Percentiles rank a stretch among this genome's conserved stretches.
Evolutionary conservation across 2,888 invertebrate genomes (phyloP).

Genomic region (Leptinotarsa tumamoca): DNA sequence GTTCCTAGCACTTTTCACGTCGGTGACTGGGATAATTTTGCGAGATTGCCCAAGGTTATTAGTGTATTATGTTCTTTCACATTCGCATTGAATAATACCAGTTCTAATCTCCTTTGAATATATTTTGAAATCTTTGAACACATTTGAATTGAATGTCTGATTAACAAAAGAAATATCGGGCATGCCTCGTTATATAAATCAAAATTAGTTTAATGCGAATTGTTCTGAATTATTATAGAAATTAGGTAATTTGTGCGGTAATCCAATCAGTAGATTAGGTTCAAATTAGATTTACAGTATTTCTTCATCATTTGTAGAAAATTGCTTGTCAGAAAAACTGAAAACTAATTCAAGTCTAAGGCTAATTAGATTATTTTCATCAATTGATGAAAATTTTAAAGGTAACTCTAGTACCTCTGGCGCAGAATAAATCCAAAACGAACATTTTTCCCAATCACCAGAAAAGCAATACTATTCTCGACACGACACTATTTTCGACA

Average conservation of each 20-base stretch:
- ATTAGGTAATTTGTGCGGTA: not conserved
- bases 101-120: slow-evolving; percentile 1
- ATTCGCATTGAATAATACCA: slow-evolving; percentile 18
- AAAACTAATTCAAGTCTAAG: too few relatives aligned
- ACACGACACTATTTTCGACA: too few relatives aligned
- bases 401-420: too few relatives aligned
- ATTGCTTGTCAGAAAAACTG: too few relatives aligned
- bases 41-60: slow-evolving; percentile 25
- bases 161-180: not conserved
- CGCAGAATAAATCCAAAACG: too few relatives aligned
- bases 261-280: not conserved
- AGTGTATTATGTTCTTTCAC: slow-evolving; percentile 24
- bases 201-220: not conserved
- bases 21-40: slow-evolving; percentile 22
- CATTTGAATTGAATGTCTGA: slow-evolving; percentile 14
- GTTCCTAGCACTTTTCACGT: slow-evolving; percentile 12
- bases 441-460: too few relatives aligned
- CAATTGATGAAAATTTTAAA: too few relatives aligned
- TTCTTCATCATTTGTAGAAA: too few relatives aligned
- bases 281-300: not conserved
- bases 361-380: too few relatives aligned
- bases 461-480: too few relatives aligned
- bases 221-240: slow-evolving; percentile 8
- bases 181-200: slow-evolving; percentile 9
- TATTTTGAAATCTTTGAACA: not conserved